Conservation (phyloP, 2,888 invertebrate species). For the Willowsia nigromaculata region DNA sequence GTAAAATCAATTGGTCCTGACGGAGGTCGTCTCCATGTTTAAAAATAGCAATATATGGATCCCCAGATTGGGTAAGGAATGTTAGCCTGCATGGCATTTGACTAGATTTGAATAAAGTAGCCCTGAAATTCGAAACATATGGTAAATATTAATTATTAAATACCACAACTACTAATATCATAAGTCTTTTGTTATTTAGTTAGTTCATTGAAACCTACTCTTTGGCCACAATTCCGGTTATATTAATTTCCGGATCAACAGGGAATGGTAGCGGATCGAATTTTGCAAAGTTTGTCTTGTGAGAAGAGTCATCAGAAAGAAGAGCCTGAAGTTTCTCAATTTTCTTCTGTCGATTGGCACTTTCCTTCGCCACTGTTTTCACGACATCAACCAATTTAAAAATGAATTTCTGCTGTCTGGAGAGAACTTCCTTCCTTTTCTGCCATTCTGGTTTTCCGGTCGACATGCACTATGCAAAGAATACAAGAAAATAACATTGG, state of each 20-base stretch:
- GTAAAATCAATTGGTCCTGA: constrained; percentile 97
- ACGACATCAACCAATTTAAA: constrained; percentile 93
- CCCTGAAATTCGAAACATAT: constrained; percentile 80
- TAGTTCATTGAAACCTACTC: constrained; percentile 82
- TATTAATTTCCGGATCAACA: constrained; percentile 93
- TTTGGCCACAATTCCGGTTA: constrained; percentile 92
- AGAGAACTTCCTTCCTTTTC: constrained; percentile 87
- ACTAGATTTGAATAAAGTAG: constrained; percentile 96
- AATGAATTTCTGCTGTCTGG: constrained; percentile 93
- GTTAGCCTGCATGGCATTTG: constrained; percentile 90
- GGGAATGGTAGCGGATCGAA: constrained; percentile 97
- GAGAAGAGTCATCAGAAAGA: constrained; percentile 88
- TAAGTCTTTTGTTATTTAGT: neutral
- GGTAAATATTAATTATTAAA: neutral
- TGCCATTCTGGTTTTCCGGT: constrained; percentile 86
- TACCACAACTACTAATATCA: too few species aligned
- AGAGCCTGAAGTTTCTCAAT: constrained; percentile 92
- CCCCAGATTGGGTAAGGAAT: constrained; percentile 80
- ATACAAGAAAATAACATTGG: neutral
- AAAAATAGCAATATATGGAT: constrained; percentile 95
- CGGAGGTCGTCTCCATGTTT: constrained; percentile 98
- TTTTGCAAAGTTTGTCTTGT: constrained; percentile 92
- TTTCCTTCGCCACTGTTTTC: constrained; percentile 92
- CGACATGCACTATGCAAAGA: constrained; percentile 79
- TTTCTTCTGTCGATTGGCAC: constrained; percentile 94